phyloP scores from a whole-genome alignment of 2,113 vertebrate species.

The Circaetus gallicus region DNA sequence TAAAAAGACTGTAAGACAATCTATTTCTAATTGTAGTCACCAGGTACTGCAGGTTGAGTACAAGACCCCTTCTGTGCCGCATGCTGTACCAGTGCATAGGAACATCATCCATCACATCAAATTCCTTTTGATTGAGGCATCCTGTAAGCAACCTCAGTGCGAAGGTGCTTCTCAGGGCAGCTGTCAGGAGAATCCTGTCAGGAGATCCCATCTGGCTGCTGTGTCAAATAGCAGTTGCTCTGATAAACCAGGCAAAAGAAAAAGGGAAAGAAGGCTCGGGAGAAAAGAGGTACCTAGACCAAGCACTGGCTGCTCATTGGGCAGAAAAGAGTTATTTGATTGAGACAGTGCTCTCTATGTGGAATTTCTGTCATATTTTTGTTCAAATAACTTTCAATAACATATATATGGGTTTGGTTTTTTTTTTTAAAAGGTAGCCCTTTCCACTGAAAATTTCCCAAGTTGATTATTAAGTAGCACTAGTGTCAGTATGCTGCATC shows the following conservation, averaged over 20 bases:
- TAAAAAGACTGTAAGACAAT: neutral
- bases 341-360: neutral
- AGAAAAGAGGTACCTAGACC: neutral
- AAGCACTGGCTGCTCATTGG: neutral
- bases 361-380: neutral
- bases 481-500: neutral
- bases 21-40: neutral
- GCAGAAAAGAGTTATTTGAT: neutral
- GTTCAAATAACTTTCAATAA: constrained; percentile 36
- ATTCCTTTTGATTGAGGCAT: neutral
- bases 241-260: neutral
- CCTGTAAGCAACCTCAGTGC: neutral
- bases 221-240: neutral
- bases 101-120: neutral
- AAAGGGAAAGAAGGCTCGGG: neutral
- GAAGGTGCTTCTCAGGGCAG: neutral
- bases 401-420: neutral
- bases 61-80: neutral
- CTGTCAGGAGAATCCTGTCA: neutral
- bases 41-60: neutral
- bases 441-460: constrained; percentile 19
- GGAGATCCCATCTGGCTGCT: neutral
- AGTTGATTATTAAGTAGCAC: neutral
- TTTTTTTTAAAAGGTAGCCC: neutral
- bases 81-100: neutral